A percentile compares a stretch with the other conserved stretches of the same genome.
Conservation (phyloP, 2,888 invertebrate genomes). For the Rutpela maculata region DNA sequence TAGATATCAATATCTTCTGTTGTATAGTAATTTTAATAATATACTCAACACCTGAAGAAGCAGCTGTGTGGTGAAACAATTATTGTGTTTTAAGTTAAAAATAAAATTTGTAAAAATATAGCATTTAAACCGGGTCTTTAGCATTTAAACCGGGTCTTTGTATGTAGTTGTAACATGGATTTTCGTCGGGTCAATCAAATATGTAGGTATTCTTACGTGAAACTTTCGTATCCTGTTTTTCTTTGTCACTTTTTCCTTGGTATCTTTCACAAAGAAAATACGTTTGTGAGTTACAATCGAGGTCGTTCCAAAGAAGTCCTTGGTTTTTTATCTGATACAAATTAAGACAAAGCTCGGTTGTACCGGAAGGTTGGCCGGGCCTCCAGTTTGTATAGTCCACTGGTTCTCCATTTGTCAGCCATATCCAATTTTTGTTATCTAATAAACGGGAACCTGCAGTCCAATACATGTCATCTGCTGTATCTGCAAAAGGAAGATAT, state of each 20-base stretch:
- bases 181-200: too few relatives aligned
- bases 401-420: not conserved
- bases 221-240: not conserved
- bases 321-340: not conserved
- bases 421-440: slow-evolving; percentile 5
- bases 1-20: too few relatives aligned
- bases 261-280: slow-evolving; percentile 8
- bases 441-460: not conserved
- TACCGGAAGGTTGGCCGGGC: not conserved
- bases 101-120: too few relatives aligned
- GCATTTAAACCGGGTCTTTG: too few relatives aligned
- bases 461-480: not conserved
- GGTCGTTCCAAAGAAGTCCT: not conserved
- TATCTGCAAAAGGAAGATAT: not conserved
- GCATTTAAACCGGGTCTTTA: too few relatives aligned
- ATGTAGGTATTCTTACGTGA: slow-evolving; percentile 1
- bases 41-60: too few relatives aligned
- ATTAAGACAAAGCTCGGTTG: not conserved
- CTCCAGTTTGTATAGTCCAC: slow-evolving; percentile 4
- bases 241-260: not conserved
- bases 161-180: too few relatives aligned
- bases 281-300: not conserved
- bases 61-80: too few relatives aligned
- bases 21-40: too few relatives aligned
- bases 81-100: too few relatives aligned